Conservation (phyloP, 2,113 vertebrate genomes). For the Aptenodytes patagonicus region DNA sequence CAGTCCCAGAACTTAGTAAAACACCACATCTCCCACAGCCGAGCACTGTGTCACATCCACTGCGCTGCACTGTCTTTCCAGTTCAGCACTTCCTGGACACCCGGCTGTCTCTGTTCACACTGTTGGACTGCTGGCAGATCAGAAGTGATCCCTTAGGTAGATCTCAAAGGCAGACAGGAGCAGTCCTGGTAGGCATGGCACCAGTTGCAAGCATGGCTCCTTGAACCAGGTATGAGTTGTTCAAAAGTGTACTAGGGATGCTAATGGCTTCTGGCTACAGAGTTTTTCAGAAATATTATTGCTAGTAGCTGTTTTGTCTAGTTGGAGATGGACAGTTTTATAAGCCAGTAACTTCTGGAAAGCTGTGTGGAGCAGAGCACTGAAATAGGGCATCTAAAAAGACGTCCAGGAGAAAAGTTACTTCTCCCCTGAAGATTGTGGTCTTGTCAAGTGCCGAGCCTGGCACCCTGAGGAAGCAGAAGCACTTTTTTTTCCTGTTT, state of each 20-base stretch:
- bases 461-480: not conserved
- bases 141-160: not conserved
- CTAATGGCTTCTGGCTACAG: not conserved
- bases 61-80: not conserved
- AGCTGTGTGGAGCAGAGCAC: not conserved
- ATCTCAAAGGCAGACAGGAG: not conserved
- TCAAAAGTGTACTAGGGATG: not conserved
- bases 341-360: not conserved
- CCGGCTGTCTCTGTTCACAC: not conserved
- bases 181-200: not conserved
- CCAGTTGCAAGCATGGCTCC: not conserved
- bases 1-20: not conserved
- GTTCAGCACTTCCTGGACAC: not conserved
- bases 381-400: not conserved
- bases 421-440: not conserved
- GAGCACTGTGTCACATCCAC: not conserved
- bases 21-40: not conserved
- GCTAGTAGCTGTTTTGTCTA: not conserved
- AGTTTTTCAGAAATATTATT: not conserved
- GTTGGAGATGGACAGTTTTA: not conserved
- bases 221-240: not conserved
- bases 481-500: not conserved
- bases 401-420: not conserved
- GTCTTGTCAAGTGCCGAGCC: not conserved
- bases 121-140: not conserved